These are phyloP conservation scores for Melozone crissalis DNA, from an alignment of 2,113 vertebrate genomes.

Conservation along the genomic window DNA sequence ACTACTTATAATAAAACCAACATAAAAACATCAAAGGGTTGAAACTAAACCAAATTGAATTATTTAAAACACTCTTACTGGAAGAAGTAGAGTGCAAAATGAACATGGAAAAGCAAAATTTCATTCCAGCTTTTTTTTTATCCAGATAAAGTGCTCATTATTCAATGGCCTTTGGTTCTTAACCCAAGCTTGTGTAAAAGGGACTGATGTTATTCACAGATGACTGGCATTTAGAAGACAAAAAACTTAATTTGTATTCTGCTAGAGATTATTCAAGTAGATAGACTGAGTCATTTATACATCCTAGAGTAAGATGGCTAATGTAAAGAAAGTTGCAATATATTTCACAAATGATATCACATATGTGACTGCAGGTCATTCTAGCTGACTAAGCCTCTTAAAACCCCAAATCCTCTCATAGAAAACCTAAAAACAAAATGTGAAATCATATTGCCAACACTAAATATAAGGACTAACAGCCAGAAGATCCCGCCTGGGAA, in stretches of 20 bases:
- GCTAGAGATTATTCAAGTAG: neutral
- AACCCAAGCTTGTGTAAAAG: neutral
- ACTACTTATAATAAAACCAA: neutral
- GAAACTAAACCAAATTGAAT: neutral
- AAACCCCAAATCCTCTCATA: neutral
- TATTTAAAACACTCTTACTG: neutral
- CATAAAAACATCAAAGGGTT: neutral
- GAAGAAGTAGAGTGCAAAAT: neutral
- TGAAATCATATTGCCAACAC: neutral
- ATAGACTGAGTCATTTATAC: neutral
- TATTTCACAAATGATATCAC: neutral
- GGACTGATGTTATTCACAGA: neutral
- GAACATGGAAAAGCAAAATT: neutral
- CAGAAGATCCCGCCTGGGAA: neutral
- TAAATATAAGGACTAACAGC: neutral
- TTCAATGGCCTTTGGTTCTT: neutral
- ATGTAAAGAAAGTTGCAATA: neutral
- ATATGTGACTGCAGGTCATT: neutral
- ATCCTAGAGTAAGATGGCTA: neutral
- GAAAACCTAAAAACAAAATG: neutral
- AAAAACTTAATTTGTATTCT: neutral
- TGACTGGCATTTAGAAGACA: neutral
- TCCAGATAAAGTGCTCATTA: neutral
- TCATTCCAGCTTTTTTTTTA: neutral
- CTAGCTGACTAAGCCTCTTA: neutral